Base-by-base conservation (phyloP, 1,140 invertebrate genomes). In the Sweltsa coloradensis region DNA sequence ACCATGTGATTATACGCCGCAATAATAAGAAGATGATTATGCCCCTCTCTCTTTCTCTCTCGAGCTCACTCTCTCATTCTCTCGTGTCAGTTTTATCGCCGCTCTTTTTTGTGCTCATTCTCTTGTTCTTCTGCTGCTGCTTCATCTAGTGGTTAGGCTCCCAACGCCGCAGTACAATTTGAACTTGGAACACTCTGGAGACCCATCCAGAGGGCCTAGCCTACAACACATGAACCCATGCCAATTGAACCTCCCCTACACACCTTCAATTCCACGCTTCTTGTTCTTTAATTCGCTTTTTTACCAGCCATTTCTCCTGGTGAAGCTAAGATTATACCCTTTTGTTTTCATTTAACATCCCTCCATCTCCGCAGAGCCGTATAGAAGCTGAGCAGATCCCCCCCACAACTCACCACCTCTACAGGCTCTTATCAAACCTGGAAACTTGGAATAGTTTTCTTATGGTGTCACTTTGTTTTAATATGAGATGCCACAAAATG, bases 151-250 rank as follows among this genome's bases (percentile, higher is more conserved):
- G 43, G 18, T 21, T 27, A 21, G 18, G 2, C 9, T 45, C 43
- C 43, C 43, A 45, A 31, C 27, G 43, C 43, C 43, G 43, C 43
- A 45, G 43, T 45, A 45, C 43, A 45, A 45, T 45, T 45, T 45
- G 43, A 45, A 45, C 43, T 45, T 45, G 43, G 43, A 45, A 45
- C 18, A 27, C 43, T 45, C 43, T n/a, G 6, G 43, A 34, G 43
- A 34, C 43, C 43, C 43, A 45, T 45, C 23, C 43, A 27, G 43
- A n/a, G n/a, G n/a, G n/a, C n/a, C n/a, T n/a, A n/a, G n/a, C n/a
- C n/a, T 27, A 27, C 43, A 45, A 45, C 43, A 45, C 43, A 45
- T 45, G 43, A 45, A 45, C 43, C 43, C 43, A 45, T 45, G 43
- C 43, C 43, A 45, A 45, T 34, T 34, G 43, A 45, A 31, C 23